Evolutionary conservation across 1,140 invertebrate genomes (phyloP).

Genomic region (Chymomyza costata): DNA sequence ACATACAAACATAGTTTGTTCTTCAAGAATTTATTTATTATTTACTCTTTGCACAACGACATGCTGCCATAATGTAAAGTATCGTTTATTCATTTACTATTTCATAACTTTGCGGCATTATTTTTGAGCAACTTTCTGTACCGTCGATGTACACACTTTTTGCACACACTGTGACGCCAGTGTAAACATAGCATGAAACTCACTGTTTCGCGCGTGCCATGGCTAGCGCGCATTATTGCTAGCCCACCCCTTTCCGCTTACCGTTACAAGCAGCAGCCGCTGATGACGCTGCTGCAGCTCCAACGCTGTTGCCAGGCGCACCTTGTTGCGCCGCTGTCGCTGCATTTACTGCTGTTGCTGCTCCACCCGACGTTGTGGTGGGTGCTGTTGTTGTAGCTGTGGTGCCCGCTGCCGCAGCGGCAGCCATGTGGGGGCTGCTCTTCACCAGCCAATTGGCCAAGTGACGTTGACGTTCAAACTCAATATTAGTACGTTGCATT

Average conservation of each 20-base stretch:
- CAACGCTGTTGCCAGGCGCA: conserved; percentile 52
- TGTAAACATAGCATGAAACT: not conserved
- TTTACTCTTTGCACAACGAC: too few species aligned
- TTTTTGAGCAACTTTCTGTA: too few species aligned
- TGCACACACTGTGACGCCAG: too few species aligned
- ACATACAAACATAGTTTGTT: too few species aligned
- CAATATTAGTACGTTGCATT: conserved; percentile 74
- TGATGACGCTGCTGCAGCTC: conserved; percentile 1
- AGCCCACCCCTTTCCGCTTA: conserved; percentile 36
- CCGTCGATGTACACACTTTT: too few species aligned
- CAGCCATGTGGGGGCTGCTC: conserved; percentile 74
- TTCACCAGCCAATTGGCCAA: conserved; percentile 74
- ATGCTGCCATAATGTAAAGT: too few species aligned
- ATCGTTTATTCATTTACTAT: too few species aligned
- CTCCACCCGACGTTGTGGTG: conserved; percentile 19
- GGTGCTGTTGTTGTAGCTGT: conserved; percentile 20
- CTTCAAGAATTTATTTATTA: too few species aligned
- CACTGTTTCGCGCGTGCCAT: not conserved
- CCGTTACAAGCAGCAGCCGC: conserved; percentile 57
- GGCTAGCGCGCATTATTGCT: too few species aligned
- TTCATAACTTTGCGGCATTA: too few species aligned
- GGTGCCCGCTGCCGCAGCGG: conserved; percentile 39
- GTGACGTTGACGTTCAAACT: conserved; percentile 74
- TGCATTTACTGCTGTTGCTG: conserved; percentile 14
- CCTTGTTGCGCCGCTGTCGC: conserved; percentile 20